A percentile compares a stretch with the other conserved stretches of the same genome.
Evolutionary conservation across 2,797 vertebrate genomes (phyloP).

Genomic region (Euthynnus affinis): DNA sequence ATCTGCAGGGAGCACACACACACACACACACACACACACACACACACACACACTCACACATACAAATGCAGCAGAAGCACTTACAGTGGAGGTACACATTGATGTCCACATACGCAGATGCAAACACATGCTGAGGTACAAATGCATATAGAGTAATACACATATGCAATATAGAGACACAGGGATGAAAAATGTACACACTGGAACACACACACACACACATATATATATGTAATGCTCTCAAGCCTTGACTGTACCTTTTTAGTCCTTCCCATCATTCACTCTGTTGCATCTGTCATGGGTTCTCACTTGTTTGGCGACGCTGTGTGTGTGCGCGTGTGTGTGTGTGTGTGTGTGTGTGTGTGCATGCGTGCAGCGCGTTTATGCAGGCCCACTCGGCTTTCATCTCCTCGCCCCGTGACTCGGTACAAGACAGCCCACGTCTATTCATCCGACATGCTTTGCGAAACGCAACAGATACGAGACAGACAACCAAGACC

Average conservation of each 20-base stretch:
- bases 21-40: constrained; percentile 25
- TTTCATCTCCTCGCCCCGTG: constrained; percentile 39
- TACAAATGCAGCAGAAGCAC: background rate
- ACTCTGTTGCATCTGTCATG: constrained; percentile 62
- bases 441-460: constrained; percentile 56
- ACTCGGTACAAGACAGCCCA: constrained; percentile 17
- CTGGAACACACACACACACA: constrained; percentile 5
- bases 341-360: background rate
- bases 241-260: constrained; percentile 31
- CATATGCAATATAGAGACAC: background rate
- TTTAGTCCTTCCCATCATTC: constrained; percentile 58
- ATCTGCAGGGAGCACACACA: constrained; percentile 64
- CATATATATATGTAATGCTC: constrained; percentile 17
- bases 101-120: constrained; percentile 10
- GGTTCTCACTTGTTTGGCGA: constrained; percentile 35
- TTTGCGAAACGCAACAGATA: constrained; percentile 49
- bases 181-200: background rate
- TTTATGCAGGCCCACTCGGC: background rate
- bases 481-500: constrained; percentile 55
- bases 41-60: constrained; percentile 30
- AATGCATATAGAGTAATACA: constrained; percentile 19
- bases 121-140: constrained; percentile 13
- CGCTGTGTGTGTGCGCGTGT: background rate
- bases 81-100: constrained; percentile 36
- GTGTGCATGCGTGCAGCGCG: background rate